phyloP scores from a whole-genome alignment of 2,113 vertebrate genomes.

The Eubucco bourcierii region DNA sequence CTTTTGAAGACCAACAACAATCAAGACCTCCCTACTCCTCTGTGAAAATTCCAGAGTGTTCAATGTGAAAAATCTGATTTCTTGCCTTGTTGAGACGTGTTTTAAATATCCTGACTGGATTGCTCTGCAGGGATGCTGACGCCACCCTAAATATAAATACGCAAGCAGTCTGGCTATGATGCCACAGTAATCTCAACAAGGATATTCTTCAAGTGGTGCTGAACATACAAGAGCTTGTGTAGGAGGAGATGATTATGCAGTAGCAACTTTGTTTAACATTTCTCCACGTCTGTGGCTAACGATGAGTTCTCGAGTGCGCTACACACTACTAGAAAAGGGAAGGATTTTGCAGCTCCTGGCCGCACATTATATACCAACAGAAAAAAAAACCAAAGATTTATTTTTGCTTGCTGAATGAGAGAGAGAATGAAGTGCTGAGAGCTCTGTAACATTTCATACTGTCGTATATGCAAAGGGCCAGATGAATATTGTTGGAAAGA shows the following conservation, averaged over 20 bases:
- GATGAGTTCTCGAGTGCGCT: background rate
- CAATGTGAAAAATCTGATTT: background rate
- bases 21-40: rapidly evolving
- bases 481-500: conserved; percentile 73
- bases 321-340: conserved; percentile 80
- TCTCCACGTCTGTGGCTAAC: conserved; percentile 10
- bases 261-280: conserved; percentile 54
- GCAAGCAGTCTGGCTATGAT: background rate
- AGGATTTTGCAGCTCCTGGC: conserved; percentile 73
- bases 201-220: conserved; percentile 11
- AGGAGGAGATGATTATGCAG: conserved; percentile 36
- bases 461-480: conserved; percentile 36
- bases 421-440: conserved; percentile 56
- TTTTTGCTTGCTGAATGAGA: conserved; percentile 72
- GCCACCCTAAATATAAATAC: background rate
- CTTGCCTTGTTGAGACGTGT: background rate
- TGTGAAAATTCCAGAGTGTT: background rate
- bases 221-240: background rate
- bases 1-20: background rate
- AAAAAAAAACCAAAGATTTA: conserved; percentile 62
- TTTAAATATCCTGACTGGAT: conserved; percentile 6
- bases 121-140: background rate
- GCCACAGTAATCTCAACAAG: background rate
- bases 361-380: conserved; percentile 24
- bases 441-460: conserved; percentile 53